Percentiles rank a stretch among this genome's conserved stretches.
These are phyloP conservation scores for Heliconius hewitsoni DNA, from an alignment of 1,140 invertebrate species.

Conservation along the genomic window DNA sequence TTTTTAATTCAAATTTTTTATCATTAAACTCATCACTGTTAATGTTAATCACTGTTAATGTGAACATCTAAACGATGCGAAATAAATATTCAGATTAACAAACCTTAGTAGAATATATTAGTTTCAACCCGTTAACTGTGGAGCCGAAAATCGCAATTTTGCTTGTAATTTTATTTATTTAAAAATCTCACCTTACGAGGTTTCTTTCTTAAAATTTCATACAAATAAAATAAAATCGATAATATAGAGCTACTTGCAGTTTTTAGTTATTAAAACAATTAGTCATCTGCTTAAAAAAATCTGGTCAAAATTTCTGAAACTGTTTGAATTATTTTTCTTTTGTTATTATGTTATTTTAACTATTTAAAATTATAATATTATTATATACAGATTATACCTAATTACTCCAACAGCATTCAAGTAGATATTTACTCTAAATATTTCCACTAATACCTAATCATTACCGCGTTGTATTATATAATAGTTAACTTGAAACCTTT, in stretches of 20 bases:
- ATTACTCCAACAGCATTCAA: no score
- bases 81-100: neutral
- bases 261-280: no score
- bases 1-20: neutral
- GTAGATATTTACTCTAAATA: no score
- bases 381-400: no score
- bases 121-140: neutral
- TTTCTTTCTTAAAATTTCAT: neutral
- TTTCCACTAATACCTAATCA: neutral
- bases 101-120: neutral
- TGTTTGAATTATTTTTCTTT: no score
- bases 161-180: neutral
- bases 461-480: neutral
- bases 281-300: no score
- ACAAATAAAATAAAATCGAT: neutral
- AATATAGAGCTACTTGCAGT: no score
- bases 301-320: no score
- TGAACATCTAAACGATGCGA: neutral
- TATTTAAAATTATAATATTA: no score
- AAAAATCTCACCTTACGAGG: neutral
- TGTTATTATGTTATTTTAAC: no score
- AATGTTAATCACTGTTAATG: neutral
- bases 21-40: neutral
- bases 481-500: neutral
- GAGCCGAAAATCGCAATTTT: neutral